Percentiles rank a stretch among this genome's conserved stretches.
Evolutionary conservation across 2,888 invertebrate genomes (phyloP).

Genomic region (Aethes cnicana): DNA sequence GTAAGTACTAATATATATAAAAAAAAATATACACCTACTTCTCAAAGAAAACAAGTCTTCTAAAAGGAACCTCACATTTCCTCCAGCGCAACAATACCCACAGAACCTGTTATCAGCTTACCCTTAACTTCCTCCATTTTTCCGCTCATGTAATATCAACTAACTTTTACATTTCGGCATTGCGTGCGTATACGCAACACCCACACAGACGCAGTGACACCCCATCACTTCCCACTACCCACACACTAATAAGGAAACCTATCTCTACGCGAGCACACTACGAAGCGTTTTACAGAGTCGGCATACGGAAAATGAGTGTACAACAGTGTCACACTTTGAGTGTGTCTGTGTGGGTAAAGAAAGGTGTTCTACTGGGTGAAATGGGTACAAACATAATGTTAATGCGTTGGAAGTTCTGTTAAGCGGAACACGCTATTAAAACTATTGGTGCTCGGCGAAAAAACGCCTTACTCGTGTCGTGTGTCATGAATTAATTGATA

Average conservation of each 20-base stretch:
- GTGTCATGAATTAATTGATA: slow-evolving; percentile 22
- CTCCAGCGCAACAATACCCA: slow-evolving; percentile 12
- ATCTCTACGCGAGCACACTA: slow-evolving; percentile 24
- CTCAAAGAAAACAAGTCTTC: neutral
- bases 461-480: slow-evolving; percentile 17
- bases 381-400: slow-evolving; percentile 60
- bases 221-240: neutral
- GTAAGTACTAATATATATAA: too few species aligned
- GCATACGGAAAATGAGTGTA: slow-evolving; percentile 28
- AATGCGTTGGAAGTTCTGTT: slow-evolving; percentile 43
- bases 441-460: slow-evolving; percentile 40
- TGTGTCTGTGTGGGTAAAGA: slow-evolving; percentile 71
- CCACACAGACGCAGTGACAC: slow-evolving; percentile 49
- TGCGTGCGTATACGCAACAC: slow-evolving; percentile 78
- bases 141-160: slow-evolving; percentile 76
- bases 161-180: slow-evolving; percentile 71
- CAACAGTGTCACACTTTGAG: slow-evolving; percentile 23
- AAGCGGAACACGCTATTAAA: slow-evolving; percentile 57
- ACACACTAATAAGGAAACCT: slow-evolving; percentile 31
- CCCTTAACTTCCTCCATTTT: slow-evolving; percentile 43
- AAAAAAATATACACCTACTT: too few species aligned
- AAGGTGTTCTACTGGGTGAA: slow-evolving; percentile 78
- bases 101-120: slow-evolving; percentile 24
- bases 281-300: slow-evolving; percentile 18
- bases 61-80: slow-evolving; percentile 2